Conservation (phyloP, 2,888 invertebrate genomes). For the Melieria omissa region DNA sequence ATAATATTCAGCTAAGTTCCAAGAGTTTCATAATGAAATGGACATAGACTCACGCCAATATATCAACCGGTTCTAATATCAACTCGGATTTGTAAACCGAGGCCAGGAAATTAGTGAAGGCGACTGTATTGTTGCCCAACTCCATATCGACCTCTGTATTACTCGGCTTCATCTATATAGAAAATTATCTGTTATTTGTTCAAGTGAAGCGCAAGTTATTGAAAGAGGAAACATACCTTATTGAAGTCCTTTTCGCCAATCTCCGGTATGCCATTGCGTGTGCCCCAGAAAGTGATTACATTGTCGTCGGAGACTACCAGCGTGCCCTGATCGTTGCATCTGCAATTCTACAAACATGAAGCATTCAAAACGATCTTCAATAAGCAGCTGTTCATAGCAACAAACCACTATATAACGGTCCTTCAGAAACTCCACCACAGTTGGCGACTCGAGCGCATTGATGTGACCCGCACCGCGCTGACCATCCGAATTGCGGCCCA, state of each 20-base stretch:
- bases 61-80: slow-evolving; percentile 68
- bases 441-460: slow-evolving; percentile 51
- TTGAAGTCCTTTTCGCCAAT: slow-evolving; percentile 42
- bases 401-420: slow-evolving; percentile 61
- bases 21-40: not conserved
- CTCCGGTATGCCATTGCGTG: slow-evolving; percentile 66
- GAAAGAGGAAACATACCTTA: not conserved
- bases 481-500: slow-evolving; percentile 74
- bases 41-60: slow-evolving; percentile 68
- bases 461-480: slow-evolving; percentile 71
- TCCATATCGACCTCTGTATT: slow-evolving; percentile 51
- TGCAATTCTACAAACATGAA: slow-evolving; percentile 68
- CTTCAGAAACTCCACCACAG: slow-evolving; percentile 60
- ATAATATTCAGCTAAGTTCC: not conserved
- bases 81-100: slow-evolving; percentile 67
- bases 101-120: slow-evolving; percentile 65
- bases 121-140: slow-evolving; percentile 64
- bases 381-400: slow-evolving; percentile 1
- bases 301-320: slow-evolving; percentile 75
- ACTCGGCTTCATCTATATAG: slow-evolving; percentile 23
- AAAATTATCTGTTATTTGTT: too few species aligned
- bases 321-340: slow-evolving; percentile 75
- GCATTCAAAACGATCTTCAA: not conserved
- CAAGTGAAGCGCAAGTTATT: too few species aligned
- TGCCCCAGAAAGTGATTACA: slow-evolving; percentile 78